These are phyloP conservation scores for Caenorhabditis inopinata DNA, from an alignment of 1,140 invertebrate genomes.

Conservation along the genomic window DNA sequence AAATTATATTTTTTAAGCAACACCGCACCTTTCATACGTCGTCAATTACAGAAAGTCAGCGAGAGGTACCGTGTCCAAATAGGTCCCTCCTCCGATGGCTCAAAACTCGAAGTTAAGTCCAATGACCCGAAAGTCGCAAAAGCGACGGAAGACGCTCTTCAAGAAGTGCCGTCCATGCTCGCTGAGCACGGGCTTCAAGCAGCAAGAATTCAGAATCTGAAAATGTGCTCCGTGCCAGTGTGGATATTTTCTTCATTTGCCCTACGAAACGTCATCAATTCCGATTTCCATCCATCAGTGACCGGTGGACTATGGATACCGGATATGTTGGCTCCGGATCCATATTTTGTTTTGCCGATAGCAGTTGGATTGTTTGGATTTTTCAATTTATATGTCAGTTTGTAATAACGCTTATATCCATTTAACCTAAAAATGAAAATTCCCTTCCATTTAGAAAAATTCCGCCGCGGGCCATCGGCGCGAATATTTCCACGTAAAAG, in stretches of 20 bases:
- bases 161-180: slow-evolving; percentile 45
- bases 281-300: slow-evolving; percentile 53
- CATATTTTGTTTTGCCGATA: slow-evolving; percentile 55
- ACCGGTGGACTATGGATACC: slow-evolving; percentile 52
- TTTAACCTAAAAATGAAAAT: no score
- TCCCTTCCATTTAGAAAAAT: no score
- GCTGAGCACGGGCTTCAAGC: slow-evolving; percentile 50
- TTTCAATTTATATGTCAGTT: slow-evolving; percentile 55
- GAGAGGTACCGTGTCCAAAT: slow-evolving; percentile 47
- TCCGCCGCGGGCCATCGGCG: no score
- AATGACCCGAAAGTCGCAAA: slow-evolving; percentile 40
- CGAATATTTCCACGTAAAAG: no score
- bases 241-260: slow-evolving; percentile 62
- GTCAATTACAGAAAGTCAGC: slow-evolving; percentile 50
- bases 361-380: slow-evolving; percentile 57
- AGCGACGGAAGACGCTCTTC: slow-evolving; percentile 44
- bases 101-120: slow-evolving; percentile 45
- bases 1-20: background rate
- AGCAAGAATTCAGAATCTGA: slow-evolving; percentile 55
- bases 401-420: no score
- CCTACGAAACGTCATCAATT: slow-evolving; percentile 53
- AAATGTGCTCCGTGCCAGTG: slow-evolving; percentile 55
- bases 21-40: background rate
- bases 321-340: slow-evolving; percentile 55
- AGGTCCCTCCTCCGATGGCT: slow-evolving; percentile 45